Evolutionary conservation across 2,797 vertebrate species (phyloP).

Genomic region (Alauda arvensis): DNA sequence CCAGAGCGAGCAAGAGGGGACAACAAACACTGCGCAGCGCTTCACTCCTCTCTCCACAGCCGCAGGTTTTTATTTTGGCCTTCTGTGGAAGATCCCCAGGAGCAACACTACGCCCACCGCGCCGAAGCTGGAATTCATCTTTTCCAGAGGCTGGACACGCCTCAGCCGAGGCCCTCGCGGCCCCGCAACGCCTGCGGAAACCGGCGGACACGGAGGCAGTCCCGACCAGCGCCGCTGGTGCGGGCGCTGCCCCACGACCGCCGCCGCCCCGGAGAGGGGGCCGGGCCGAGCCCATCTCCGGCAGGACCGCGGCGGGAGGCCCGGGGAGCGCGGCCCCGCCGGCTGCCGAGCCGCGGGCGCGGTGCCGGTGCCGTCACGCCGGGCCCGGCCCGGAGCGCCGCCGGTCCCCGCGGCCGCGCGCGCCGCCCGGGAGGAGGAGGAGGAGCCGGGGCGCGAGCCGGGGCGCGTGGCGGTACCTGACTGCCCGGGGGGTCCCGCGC

Average conservation of each 20-base stretch:
- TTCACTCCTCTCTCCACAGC: too few relatives aligned
- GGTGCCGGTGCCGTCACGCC: background rate
- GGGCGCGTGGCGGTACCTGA: background rate
- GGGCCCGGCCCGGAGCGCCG: background rate
- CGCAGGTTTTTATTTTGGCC: rapidly evolving
- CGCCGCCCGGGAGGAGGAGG: too few relatives aligned
- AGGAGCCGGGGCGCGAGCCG: too few relatives aligned
- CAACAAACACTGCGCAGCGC: rapidly evolving
- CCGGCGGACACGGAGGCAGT: rapidly evolving
- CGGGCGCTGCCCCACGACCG: background rate
- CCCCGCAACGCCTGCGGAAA: background rate
- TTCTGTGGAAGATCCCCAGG: rapidly evolving
- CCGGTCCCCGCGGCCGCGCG: background rate
- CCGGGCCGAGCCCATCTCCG: too few relatives aligned
- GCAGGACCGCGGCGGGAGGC: too few relatives aligned
- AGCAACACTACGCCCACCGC: background rate
- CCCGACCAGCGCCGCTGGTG: background rate
- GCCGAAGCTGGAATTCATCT: background rate
- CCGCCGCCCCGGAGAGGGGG: background rate
- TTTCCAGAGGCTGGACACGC: background rate
- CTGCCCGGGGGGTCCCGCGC: background rate
- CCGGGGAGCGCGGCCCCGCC: background rate
- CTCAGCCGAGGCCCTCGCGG: background rate
- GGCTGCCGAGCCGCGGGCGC: background rate
- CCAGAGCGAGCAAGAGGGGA: background rate